Base-by-base conservation (phyloP, 2,797 vertebrate species). In the Coilia nasus region DNA sequence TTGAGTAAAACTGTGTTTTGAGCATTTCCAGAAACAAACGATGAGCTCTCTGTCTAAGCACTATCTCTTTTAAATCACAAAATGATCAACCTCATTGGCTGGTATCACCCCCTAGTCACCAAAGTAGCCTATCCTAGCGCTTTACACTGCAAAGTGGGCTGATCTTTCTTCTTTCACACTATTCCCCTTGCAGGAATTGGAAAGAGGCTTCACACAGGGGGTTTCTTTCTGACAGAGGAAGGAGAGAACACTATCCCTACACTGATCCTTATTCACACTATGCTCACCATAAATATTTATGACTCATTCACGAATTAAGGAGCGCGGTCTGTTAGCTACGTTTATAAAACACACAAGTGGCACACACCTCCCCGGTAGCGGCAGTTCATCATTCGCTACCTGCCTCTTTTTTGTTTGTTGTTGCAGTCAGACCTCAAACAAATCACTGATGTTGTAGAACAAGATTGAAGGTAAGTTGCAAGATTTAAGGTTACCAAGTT, bases 401-500 rank as follows among this genome's bases (percentile, higher is more conserved):
- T 94, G 94, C 93, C 93, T 78, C 71, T 90, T 87, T 85, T 94
- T 95, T 95, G 93, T 95, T 95, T 95, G 93, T 95, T 94, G 94
- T 95, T 93, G 95, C 95, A 94, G 93, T 90, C 90, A 93, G 86
- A 91, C 94, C 89, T 89, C 93, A 95, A 95, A 95, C 94, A 95
- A 92, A 95, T 93, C 95, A 94, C 95, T 94, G 96, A 99, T 98
- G 98, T 96, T 98, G 97, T 98, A 97, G 94, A 94, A 93, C 94
- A 88, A 90, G 92, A 92, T 92, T 90, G 83, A 94, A 97, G 97
- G 97, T 98, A 96, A 97, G 97, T 87, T 86, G 85, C 89, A 89
- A 92, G 88, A 90, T 92, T 87, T 89, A 85, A 81, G 83, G 71
- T 78, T 78, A 78, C 71, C 71, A 78, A 78, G 35, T 44, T 78